Evolutionary conservation across 2,797 vertebrate species (phyloP).

Genomic region (Amblyopsis hoosieri): DNA sequence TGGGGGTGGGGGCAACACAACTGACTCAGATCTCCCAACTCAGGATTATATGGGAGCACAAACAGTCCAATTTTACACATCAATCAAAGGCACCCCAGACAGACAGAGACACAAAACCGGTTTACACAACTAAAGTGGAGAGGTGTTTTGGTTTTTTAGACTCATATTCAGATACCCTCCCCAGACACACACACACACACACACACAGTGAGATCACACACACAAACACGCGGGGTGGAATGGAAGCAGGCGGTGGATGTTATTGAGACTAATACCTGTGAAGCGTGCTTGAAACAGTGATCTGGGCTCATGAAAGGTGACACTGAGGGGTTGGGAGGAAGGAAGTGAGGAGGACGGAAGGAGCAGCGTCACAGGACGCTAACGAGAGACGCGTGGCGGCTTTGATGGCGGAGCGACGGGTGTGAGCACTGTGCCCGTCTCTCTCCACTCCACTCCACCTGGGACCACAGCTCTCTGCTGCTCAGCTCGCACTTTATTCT

Average conservation of each 20-base stretch:
- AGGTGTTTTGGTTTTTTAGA: conserved; percentile 44
- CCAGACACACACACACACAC: conserved; percentile 19
- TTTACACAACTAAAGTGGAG: conserved; percentile 55
- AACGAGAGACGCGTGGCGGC: conserved; percentile 51
- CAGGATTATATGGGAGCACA: conserved; percentile 62
- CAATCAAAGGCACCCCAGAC: conserved; percentile 51
- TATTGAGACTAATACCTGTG: conserved; percentile 66
- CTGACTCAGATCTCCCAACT: conserved; percentile 59
- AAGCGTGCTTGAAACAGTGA: conserved; percentile 63
- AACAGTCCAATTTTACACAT: conserved; percentile 70
- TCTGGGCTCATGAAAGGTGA: conserved; percentile 43
- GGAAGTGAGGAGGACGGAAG: conserved; percentile 47
- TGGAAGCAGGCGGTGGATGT: conserved; percentile 49
- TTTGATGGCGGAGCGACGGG: conserved; percentile 65
- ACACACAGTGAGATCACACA: conserved; percentile 52
- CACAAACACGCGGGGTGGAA: conserved; percentile 51
- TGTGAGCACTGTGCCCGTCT: conserved; percentile 59
- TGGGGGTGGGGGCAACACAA: conserved; percentile 39
- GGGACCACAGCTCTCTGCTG: conserved; percentile 44
- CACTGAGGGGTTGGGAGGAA: conserved; percentile 38
- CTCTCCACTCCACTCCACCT: conserved; percentile 42
- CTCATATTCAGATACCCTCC: conserved; percentile 55
- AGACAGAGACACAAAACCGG: conserved; percentile 50
- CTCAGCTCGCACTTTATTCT: conserved; percentile 30
- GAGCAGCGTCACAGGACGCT: conserved; percentile 32